phyloP scores from a whole-genome alignment of 2,888 invertebrate species.

The Acanthosepion pharaonis region DNA sequence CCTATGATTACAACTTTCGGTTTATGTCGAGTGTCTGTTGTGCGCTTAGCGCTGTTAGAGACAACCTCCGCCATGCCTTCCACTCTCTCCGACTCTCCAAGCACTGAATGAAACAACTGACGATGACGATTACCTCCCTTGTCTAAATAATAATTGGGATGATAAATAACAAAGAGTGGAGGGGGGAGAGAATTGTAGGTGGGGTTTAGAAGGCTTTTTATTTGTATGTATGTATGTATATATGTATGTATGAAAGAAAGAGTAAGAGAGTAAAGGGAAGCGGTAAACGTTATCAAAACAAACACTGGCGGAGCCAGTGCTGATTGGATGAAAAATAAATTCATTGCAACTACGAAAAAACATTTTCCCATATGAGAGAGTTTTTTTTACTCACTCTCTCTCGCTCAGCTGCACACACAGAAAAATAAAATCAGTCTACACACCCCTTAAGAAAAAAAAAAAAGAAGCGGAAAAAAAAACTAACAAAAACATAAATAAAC shows the following conservation, averaged over 20 bases:
- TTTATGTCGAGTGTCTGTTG: background rate
- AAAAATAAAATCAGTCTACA: background rate
- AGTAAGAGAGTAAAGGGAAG: background rate
- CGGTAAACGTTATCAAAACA: conserved; percentile 34
- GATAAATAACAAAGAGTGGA: background rate
- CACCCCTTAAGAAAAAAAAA: too few species aligned
- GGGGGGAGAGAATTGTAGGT: background rate
- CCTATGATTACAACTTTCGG: conserved; percentile 71
- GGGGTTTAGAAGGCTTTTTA: background rate
- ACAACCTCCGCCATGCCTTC: background rate
- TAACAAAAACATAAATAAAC: too few species aligned
- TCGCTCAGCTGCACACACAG: background rate
- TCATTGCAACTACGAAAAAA: background rate
- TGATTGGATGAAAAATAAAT: background rate
- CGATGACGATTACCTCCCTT: background rate
- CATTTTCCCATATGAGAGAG: background rate
- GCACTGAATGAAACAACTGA: background rate
- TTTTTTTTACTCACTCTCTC: background rate
- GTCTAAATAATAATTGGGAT: background rate
- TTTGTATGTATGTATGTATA: background rate
- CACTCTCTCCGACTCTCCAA: too few species aligned
- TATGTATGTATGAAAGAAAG: background rate
- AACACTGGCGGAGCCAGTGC: background rate
- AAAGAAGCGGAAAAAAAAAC: too few species aligned
- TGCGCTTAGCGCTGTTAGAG: background rate